Evolutionary conservation across 2,113 vertebrate species (phyloP), one percentile per base, ranked within the genome.

Genomic region (Hydrochoerus hydrochaeris): DNA sequence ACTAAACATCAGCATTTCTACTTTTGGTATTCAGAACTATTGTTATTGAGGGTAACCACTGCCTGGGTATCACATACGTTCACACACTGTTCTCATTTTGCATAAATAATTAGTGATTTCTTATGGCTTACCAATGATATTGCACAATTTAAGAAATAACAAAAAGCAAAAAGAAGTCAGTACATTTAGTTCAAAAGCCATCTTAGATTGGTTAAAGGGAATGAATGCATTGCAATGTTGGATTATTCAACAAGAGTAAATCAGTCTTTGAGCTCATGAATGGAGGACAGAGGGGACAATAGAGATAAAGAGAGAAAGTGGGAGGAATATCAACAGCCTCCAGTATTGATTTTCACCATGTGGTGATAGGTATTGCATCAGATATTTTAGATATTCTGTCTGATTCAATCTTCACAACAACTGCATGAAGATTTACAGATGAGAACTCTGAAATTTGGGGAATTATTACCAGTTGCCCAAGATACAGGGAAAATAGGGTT

Each of bases 111-210:
- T 77, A 88, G 52, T 91, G 44, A 78, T 86, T 88, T 85, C 82
- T 96, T 82, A 69, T 32, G 30, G 75, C 30, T 91, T 86, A 92
- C 63, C 35, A 81, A 87, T 22, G 26, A 44, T 62, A 44, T 0
- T n/a, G 1, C 67, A n/a, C 32, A 80, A 49, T 92, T 95, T 35
- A 94, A 65, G 69, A 60, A 63, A 54, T 2, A 10, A 86, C 77
- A 91, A 82, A 86, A 85, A 54, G 86, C 41, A 84, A 93, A 97
- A 98, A 80, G 2, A 88, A 85, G 32, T 62, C 13, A 96, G 73
- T 32, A 4, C 41, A 1, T 84, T 97, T 78, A 83, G 94, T 90
- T 41, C 22, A 73, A 94, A 63, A 97, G 12, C 65, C 77, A 85
- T 92, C 89, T 67, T 24, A 92, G 38, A 85, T 7, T 35, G 24